A percentile compares a stretch with the other conserved stretches of the same genome.
Conservation (phyloP, 2,113 vertebrate species). For the Porphyrio hochstetteri region DNA sequence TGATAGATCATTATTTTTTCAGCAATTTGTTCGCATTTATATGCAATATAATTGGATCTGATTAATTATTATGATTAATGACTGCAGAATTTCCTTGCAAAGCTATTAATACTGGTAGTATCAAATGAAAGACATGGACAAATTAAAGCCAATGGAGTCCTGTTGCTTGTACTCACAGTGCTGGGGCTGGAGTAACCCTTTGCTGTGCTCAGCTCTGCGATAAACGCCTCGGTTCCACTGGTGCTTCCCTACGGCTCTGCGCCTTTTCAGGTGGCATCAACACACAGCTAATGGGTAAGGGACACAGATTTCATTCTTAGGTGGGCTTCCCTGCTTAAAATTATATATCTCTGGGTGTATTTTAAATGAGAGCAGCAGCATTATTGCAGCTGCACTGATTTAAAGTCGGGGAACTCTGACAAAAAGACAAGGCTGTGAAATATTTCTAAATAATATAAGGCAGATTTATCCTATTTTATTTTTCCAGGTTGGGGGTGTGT, state of each 20-base stretch:
- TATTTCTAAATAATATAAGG: not conserved
- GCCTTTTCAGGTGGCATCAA: not conserved
- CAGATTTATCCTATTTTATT: conserved; percentile 42
- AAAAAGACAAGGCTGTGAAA: conserved; percentile 14
- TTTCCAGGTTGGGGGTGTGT: not conserved
- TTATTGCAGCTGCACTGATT: not conserved
- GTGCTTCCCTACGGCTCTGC: conserved; percentile 3
- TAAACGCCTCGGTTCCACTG: not conserved
- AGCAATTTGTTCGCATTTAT: conserved; percentile 99
- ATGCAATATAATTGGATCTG: conserved; percentile 99
- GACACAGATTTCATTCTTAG: not conserved
- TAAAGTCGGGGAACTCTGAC: conserved; percentile 12
- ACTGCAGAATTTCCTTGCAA: conserved; percentile 87
- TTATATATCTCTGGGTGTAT: not conserved
- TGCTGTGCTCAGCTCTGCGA: conserved; percentile 62
- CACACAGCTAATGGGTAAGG: not conserved
- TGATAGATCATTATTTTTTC: conserved; percentile 99
- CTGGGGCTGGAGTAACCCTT: conserved; percentile 77
- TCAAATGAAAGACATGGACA: conserved; percentile 88
- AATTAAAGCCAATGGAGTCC: conserved; percentile 85
- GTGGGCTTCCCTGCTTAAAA: not conserved
- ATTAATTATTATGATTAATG: conserved; percentile 99
- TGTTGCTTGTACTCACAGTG: conserved; percentile 72
- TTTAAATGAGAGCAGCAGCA: not conserved
- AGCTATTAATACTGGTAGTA: conserved; percentile 92